Conservation (phyloP, 2,888 invertebrate genomes). For the Nipponacmea schrenckii region DNA sequence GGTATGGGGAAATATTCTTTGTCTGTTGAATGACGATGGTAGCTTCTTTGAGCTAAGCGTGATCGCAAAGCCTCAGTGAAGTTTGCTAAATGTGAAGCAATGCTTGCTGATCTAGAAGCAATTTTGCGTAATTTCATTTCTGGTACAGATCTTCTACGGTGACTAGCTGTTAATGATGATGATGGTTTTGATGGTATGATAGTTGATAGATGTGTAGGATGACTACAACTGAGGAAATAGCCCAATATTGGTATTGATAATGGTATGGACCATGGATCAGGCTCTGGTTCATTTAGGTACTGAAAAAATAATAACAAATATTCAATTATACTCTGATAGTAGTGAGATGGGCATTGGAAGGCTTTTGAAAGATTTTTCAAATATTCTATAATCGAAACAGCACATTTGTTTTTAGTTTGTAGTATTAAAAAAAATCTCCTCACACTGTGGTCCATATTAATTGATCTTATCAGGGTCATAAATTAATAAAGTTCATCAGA, state of each 20-base stretch:
- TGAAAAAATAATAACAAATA: constrained; percentile 32
- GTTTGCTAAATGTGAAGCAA: constrained; percentile 36
- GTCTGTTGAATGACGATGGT: constrained; percentile 11
- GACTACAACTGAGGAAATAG: constrained; percentile 47
- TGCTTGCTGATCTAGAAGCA: constrained; percentile 18
- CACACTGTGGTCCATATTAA: too few species aligned
- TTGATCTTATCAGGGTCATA: too few species aligned
- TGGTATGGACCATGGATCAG: constrained; percentile 52
- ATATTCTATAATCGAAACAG: too few species aligned
- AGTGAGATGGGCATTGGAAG: too few species aligned
- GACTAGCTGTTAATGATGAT: constrained; percentile 12
- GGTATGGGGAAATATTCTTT: constrained; percentile 35
- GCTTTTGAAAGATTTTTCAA: too few species aligned
- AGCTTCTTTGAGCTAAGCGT: constrained; percentile 26
- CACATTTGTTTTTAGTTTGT: too few species aligned
- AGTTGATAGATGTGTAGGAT: constrained; percentile 29
- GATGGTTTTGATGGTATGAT: constrained; percentile 20
- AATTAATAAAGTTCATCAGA: too few species aligned
- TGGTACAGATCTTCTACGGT: constrained; percentile 32
- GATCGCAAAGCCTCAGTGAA: constrained; percentile 32
- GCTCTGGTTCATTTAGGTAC: constrained; percentile 49
- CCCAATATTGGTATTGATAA: constrained; percentile 54
- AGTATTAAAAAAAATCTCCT: too few species aligned
- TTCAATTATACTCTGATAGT: too few species aligned
- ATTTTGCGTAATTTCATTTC: constrained; percentile 37